Percentiles rank a stretch among this genome's conserved stretches.
phyloP scores from a whole-genome alignment of 37 sponge, comb jelly and placozoan species.

The Hexactinellida sp. region DNA sequence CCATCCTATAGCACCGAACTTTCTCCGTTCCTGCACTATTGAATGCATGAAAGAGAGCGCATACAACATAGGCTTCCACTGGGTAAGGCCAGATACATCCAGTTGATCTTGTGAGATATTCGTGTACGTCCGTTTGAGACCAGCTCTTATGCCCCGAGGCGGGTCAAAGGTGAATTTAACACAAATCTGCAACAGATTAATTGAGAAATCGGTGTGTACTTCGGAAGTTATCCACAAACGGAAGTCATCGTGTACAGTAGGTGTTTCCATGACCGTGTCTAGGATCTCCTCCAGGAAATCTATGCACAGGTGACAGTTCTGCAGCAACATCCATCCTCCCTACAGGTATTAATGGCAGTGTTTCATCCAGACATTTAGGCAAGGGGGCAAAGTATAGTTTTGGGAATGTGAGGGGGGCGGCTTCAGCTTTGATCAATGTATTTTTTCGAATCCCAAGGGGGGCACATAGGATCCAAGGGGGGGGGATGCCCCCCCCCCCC shows the following conservation, averaged over 20 bases:
- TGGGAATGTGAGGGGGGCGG: too few species aligned
- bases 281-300: slow-evolving; percentile 91
- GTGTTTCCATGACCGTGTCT: slow-evolving; percentile 57
- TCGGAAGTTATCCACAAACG: slow-evolving; percentile 95
- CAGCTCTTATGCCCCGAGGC: slow-evolving; percentile 89
- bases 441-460: too few species aligned
- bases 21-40: slow-evolving; percentile 91
- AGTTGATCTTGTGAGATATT: slow-evolving; percentile 83
- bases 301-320: slow-evolving; percentile 91
- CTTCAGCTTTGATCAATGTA: too few species aligned
- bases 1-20: slow-evolving; percentile 98
- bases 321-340: slow-evolving; percentile 90
- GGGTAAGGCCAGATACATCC: slow-evolving; percentile 68
- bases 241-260: slow-evolving; percentile 52
- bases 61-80: slow-evolving; percentile 90
- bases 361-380: too few species aligned
- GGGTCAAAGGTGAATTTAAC: slow-evolving; percentile 97
- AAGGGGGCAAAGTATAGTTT: too few species aligned
- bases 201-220: slow-evolving; percentile 89
- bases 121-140: slow-evolving; percentile 87
- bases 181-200: slow-evolving; percentile 67
- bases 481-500: too few species aligned
- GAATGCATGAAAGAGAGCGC: slow-evolving; percentile 93
- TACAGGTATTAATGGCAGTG: background rate
- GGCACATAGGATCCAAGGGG: too few species aligned